Evolutionary conservation across 2,113 vertebrate species (phyloP).

Genomic region (Gobius niger): DNA sequence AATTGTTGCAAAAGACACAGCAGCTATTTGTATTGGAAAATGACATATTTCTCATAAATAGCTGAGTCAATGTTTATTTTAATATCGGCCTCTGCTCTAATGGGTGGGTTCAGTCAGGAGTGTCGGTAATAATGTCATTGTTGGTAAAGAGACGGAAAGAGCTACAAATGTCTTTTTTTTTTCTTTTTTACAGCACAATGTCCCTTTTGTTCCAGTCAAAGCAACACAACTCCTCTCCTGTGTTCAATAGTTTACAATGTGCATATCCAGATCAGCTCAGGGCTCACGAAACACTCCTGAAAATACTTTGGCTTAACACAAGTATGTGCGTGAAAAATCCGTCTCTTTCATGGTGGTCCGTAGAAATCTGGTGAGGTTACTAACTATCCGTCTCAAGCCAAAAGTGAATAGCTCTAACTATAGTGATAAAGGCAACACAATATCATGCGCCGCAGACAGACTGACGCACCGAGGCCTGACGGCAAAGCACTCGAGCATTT

Average conservation of each 20-base stretch:
- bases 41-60: no score
- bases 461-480: neutral
- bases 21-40: no score
- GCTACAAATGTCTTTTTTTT: constrained; percentile 17
- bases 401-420: neutral
- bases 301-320: neutral
- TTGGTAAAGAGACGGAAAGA: neutral
- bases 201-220: constrained; percentile 49
- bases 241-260: neutral
- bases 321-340: neutral
- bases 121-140: constrained; percentile 17
- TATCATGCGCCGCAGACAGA: neutral
- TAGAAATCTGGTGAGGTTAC: neutral
- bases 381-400: constrained; percentile 3
- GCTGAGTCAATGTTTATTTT: no score
- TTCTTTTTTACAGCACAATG: constrained; percentile 33
- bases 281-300: neutral
- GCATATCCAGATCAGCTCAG: neutral
- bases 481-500: neutral
- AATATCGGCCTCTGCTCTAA: neutral
- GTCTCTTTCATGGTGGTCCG: neutral
- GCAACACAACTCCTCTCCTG: constrained; percentile 11
- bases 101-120: neutral
- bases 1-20: no score
- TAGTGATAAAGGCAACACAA: neutral